Conservation (phyloP, 2,888 invertebrate species). For the Drosophila anomalata region DNA sequence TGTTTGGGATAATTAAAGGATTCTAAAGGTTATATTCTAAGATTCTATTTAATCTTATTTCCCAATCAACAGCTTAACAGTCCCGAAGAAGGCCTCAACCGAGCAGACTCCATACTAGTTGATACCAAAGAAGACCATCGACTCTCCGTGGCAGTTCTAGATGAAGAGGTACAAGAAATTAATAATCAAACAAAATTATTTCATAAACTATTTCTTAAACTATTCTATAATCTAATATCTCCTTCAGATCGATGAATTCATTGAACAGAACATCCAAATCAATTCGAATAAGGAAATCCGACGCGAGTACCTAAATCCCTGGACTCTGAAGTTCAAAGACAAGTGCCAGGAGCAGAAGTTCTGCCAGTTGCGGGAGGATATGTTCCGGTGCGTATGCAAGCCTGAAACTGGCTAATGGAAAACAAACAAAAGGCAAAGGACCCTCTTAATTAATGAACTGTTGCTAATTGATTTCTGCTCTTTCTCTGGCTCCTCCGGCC, state of each 20-base stretch:
- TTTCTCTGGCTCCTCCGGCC: slow-evolving; percentile 2
- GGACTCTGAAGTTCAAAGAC: slow-evolving; percentile 95
- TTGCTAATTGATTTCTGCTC: slow-evolving; percentile 65
- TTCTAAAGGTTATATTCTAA: background rate
- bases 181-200: background rate
- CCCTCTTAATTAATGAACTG: slow-evolving; percentile 65
- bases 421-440: slow-evolving; percentile 33
- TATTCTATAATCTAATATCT: background rate
- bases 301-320: slow-evolving; percentile 92
- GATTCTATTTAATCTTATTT: background rate
- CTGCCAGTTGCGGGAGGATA: slow-evolving; percentile 93
- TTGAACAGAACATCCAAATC: slow-evolving; percentile 94
- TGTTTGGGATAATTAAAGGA: background rate
- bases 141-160: slow-evolving; percentile 80
- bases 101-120: slow-evolving; percentile 80
- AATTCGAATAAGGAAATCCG: slow-evolving; percentile 95
- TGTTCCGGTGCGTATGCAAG: slow-evolving; percentile 88
- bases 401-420: slow-evolving; percentile 39
- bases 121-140: slow-evolving; percentile 80
- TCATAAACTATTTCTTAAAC: background rate
- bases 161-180: slow-evolving; percentile 80
- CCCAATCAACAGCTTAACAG: slow-evolving; percentile 78
- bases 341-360: slow-evolving; percentile 93
- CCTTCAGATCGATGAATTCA: slow-evolving; percentile 89
- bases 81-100: slow-evolving; percentile 81